Conservation (phyloP, 1,140 invertebrate species). For the Trialeurodes vaporariorum region DNA sequence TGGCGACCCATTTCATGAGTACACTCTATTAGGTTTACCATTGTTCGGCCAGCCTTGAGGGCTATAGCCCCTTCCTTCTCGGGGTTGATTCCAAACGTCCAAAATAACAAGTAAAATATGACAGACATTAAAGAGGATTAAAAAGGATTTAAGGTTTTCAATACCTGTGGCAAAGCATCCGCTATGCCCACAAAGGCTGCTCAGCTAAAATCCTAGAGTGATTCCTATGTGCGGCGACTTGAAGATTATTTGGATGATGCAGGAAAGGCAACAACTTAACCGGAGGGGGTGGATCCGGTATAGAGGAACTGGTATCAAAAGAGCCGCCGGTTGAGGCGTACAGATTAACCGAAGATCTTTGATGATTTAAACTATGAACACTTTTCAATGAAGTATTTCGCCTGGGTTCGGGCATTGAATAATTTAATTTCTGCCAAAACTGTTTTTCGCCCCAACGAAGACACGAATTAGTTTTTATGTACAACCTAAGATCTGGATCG, state of each 20-base stretch:
- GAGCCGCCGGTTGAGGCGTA: conserved; percentile 7
- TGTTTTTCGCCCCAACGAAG: conserved; percentile 84
- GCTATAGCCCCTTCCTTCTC: no score
- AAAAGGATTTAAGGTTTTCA: no score
- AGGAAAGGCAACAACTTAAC: conserved; percentile 28
- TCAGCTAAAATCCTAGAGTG: conserved; percentile 34
- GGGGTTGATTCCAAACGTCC: no score
- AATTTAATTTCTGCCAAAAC: conserved; percentile 89
- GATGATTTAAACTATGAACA: conserved; percentile 23
- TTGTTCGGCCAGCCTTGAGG: no score
- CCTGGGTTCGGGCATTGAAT: conserved; percentile 67
- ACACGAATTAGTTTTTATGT: conserved; percentile 79
- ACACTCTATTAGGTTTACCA: no score
- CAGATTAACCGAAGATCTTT: conserved; percentile 12
- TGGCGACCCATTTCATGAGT: no score
- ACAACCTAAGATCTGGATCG: conserved; percentile 76
- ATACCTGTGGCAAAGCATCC: conserved; percentile 45
- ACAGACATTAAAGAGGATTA: no score
- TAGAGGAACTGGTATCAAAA: background rate
- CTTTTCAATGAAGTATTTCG: background rate
- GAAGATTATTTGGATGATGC: conserved; percentile 29
- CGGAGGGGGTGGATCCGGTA: conserved; percentile 12
- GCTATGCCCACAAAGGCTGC: conserved; percentile 46
- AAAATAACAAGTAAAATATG: no score
- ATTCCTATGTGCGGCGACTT: conserved; percentile 20